These are phyloP conservation scores for Erpetoichthys calabaricus DNA, from an alignment of 2,797 vertebrate species.

Conservation along the genomic window DNA sequence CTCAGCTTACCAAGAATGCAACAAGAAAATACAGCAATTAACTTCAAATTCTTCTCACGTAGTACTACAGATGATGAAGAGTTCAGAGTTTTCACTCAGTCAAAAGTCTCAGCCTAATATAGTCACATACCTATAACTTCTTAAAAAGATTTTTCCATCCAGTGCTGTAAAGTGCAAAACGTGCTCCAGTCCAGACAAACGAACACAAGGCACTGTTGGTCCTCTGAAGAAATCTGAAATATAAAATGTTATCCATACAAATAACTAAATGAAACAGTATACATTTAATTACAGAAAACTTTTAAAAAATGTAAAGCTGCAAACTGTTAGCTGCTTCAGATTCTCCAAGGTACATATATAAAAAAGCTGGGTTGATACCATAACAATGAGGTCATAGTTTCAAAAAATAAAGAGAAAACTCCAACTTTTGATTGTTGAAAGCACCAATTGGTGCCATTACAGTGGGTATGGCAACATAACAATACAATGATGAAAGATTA, in stretches of 20 bases:
- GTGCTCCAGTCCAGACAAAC: slow-evolving; percentile 78
- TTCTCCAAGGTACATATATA: neutral
- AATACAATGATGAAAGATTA: too few species aligned
- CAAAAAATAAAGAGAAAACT: too few species aligned
- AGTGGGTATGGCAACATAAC: too few species aligned
- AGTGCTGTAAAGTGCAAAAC: slow-evolving; percentile 81
- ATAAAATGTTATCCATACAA: slow-evolving; percentile 12
- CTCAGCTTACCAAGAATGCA: too few species aligned
- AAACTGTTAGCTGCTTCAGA: neutral
- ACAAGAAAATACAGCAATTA: too few species aligned
- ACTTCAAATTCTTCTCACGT: too few species aligned
- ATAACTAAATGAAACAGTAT: slow-evolving; percentile 8
- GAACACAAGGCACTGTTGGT: slow-evolving; percentile 63
- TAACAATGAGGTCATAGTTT: slow-evolving; percentile 6
- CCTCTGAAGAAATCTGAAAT: slow-evolving; percentile 85
- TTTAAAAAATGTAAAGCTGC: slow-evolving; percentile 1
- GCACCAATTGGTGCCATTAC: too few species aligned
- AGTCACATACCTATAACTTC: slow-evolving; percentile 83
- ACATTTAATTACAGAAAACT: slow-evolving; percentile 5
- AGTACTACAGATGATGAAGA: too few species aligned
- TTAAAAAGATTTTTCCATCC: slow-evolving; percentile 79
- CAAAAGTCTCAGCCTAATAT: too few species aligned
- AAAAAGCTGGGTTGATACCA: neutral
- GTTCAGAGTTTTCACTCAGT: too few species aligned
- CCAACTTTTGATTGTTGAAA: too few species aligned